Percentiles rank a stretch among this genome's conserved stretches.
These are phyloP conservation scores for Dipodomys stephensi DNA, from an alignment of 2,113 vertebrate genomes.

Conservation along the genomic window DNA sequence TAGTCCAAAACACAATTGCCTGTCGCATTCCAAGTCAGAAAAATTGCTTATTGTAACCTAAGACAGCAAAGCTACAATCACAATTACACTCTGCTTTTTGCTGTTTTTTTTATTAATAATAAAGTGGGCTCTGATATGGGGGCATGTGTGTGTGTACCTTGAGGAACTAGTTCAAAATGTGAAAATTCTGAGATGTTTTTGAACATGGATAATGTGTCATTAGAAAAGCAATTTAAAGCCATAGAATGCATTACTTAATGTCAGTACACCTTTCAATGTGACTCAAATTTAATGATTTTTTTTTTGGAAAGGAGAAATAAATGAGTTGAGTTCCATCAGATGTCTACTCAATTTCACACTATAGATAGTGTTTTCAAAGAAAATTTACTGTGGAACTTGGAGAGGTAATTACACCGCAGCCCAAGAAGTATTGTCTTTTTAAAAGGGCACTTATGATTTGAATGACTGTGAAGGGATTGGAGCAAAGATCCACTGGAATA, in stretches of 20 bases:
- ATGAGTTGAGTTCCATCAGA: conserved; percentile 62
- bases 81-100: not conserved
- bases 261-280: conserved; percentile 43
- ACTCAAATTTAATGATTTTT: conserved; percentile 58
- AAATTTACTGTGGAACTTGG: conserved; percentile 41
- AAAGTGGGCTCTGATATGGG: too few relatives aligned
- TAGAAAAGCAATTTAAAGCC: conserved; percentile 59
- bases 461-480: not conserved
- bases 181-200: conserved; percentile 10
- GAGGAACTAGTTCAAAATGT: conserved; percentile 1
- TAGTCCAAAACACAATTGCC: not conserved
- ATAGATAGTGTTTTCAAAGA: conserved; percentile 39
- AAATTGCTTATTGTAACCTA: not conserved
- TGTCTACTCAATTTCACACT: conserved; percentile 65
- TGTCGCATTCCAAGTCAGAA: not conserved
- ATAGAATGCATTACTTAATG: conserved; percentile 53
- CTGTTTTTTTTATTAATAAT: not conserved
- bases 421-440: conserved; percentile 1
- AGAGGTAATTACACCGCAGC: conserved; percentile 47
- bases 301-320: conserved; percentile 39
- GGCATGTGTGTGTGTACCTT: not conserved
- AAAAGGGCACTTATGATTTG: conserved; percentile 22
- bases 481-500: not conserved
- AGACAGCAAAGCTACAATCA: not conserved
- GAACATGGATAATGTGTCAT: conserved; percentile 13